Percentiles rank a stretch among this genome's conserved stretches.
Evolutionary conservation across 2,113 vertebrate species (phyloP).

Genomic region (Myiopsitta monachus): DNA sequence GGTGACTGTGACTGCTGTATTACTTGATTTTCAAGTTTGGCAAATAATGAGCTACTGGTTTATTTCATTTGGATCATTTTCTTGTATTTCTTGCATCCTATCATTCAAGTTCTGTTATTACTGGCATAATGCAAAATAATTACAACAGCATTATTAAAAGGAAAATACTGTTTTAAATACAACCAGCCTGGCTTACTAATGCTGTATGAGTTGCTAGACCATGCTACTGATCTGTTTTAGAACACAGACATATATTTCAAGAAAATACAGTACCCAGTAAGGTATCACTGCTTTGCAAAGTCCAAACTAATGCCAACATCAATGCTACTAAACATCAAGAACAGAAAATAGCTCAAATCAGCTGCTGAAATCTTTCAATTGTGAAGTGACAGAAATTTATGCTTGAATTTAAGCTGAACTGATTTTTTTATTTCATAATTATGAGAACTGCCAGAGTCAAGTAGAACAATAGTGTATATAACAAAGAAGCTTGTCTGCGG

Average conservation of each 20-base stretch:
- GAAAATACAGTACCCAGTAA: neutral
- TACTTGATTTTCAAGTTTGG: neutral
- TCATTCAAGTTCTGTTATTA: neutral
- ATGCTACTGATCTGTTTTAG: neutral
- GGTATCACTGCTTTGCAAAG: neutral
- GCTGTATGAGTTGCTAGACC: neutral
- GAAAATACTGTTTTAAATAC: neutral
- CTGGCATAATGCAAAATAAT: neutral
- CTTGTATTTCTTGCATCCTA: neutral
- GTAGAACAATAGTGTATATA: neutral
- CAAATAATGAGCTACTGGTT: neutral
- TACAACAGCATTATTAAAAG: neutral
- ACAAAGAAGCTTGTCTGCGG: neutral
- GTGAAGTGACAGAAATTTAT: neutral
- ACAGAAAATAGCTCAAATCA: neutral
- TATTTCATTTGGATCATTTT: neutral
- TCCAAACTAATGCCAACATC: neutral
- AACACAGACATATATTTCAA: neutral
- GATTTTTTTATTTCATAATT: neutral
- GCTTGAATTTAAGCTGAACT: neutral
- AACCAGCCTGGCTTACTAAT: neutral
- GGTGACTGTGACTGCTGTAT: neutral
- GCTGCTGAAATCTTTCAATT: neutral
- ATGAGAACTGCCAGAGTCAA: neutral
- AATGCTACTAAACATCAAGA: neutral